Evolutionary conservation across 2,797 vertebrate genomes (phyloP), one percentile per base, ranked within the genome.

Genomic region (Alectoris magna): DNA sequence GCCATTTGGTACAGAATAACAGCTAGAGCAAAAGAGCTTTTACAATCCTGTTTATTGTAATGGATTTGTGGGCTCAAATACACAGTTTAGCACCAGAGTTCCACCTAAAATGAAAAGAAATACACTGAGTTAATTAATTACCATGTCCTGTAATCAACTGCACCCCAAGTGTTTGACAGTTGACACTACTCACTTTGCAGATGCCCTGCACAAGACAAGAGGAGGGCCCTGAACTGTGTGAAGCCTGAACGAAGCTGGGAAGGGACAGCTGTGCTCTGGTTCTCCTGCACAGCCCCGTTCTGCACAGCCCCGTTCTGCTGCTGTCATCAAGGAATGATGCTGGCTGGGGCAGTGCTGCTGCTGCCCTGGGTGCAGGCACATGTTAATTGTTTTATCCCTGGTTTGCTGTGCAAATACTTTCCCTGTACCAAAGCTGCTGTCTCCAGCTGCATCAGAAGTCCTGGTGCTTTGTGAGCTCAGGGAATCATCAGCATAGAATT

Each of bases 101-200:
- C 67, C 84, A 77, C 87, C 94, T 53, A 86, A 68, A 80, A 91
- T 81, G 87, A 77, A 92, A 93, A 89, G 56, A 48, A 66, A 67
- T 93, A n/a, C 31, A 17, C 31, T 39, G 8, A 67, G 66, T 49
- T 97, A 95, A 95, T 92, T 96, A 94, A 91, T 91, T 79, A 86
- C 26, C 62, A 36, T 41, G 9, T 34, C 60, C 88, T 72, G 36
- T 84, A 95, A 96, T 96, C 94, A 96, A 84, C 78, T 24, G 62
- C 60, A 67, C 67, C n/a, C 68, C 74, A 74, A 88, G 90, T 84
- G 77, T 51, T 84, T 12, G 21, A 53, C 55, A 24, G 72, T 1
- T 48, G 51, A 46, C 59, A 27, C 9, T 34, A 41, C 46, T 67
- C 79, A 19, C 85, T 69, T 41, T 36, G 1, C 1, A n/a, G 66